Conservation (phyloP, 2,888 invertebrate species). For the Ormyrus nitidulus region DNA sequence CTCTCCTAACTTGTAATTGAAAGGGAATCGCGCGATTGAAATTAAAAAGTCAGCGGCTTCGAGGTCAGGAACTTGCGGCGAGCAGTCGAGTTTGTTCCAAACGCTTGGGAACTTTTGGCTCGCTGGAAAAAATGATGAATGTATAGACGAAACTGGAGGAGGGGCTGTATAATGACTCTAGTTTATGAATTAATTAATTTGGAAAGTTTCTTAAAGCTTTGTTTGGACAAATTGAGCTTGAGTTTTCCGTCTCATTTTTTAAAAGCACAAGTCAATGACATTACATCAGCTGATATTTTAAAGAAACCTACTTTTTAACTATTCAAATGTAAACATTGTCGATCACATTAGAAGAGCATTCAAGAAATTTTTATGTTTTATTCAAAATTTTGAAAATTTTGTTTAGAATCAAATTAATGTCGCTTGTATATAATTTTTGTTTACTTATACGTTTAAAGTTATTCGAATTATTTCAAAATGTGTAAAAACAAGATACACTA, state of each 20-base stretch:
- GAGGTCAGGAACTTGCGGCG: slow-evolving; percentile 45
- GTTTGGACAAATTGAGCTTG: background rate
- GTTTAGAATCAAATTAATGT: too few species aligned
- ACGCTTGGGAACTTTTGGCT: slow-evolving; percentile 27
- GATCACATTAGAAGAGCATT: too few species aligned
- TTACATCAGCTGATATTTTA: too few species aligned
- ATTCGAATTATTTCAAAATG: background rate
- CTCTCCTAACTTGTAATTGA: slow-evolving; percentile 51
- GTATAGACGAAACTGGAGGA: background rate
- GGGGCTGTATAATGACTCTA: slow-evolving; percentile 24
- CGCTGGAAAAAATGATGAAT: slow-evolving; percentile 56
- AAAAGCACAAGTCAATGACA: background rate
- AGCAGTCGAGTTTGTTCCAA: slow-evolving; percentile 26
- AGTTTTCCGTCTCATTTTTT: background rate
- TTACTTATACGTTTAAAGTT: background rate
- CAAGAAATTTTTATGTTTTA: too few species aligned
- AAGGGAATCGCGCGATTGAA: slow-evolving; percentile 50
- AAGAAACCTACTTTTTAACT: too few species aligned
- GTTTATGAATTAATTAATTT: slow-evolving; percentile 39
- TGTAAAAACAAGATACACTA: background rate
- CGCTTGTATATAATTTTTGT: too few species aligned
- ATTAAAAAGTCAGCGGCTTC: slow-evolving; percentile 53
- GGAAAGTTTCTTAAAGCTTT: slow-evolving; percentile 13
- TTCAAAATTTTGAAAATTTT: too few species aligned
- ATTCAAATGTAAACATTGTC: too few species aligned